Percentiles rank a stretch among this genome's conserved stretches.
phyloP scores from a whole-genome alignment of 2,797 vertebrate species.

The Arctocebus calabarensis region DNA sequence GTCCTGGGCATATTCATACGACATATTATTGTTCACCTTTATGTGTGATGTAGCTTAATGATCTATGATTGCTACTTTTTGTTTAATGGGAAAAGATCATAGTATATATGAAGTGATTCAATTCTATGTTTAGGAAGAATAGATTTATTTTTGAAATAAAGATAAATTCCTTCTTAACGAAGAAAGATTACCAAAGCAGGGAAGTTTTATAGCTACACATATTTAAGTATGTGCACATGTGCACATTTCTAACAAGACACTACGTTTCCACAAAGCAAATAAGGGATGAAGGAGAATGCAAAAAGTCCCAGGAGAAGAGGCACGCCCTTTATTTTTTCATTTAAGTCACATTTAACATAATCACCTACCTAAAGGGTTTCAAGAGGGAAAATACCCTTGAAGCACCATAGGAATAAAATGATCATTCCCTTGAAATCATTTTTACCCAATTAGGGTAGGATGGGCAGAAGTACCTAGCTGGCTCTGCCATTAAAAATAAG shows the following conservation, averaged over 20 bases:
- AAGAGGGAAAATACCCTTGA: background rate
- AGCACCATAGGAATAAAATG: background rate
- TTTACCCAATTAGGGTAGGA: background rate
- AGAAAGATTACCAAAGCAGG: background rate
- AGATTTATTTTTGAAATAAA: background rate
- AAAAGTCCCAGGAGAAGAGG: background rate
- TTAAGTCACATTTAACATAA: background rate
- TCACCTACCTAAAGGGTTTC: background rate
- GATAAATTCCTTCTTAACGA: background rate
- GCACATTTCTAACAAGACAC: background rate
- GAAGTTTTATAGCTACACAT: background rate
- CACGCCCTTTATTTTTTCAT: background rate
- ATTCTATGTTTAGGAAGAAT: conserved; percentile 27
- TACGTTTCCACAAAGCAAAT: background rate
- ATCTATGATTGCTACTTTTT: background rate
- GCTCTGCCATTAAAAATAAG: background rate
- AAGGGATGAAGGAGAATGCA: background rate
- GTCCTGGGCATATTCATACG: background rate
- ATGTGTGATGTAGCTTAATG: background rate
- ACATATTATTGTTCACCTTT: background rate
- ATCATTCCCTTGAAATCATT: background rate
- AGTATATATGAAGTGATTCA: background rate
- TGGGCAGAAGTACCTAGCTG: background rate
- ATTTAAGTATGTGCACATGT: background rate
- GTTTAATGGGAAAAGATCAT: background rate